Conservation (phyloP, 2,797 vertebrate genomes). For the Muscicapa striata region DNA sequence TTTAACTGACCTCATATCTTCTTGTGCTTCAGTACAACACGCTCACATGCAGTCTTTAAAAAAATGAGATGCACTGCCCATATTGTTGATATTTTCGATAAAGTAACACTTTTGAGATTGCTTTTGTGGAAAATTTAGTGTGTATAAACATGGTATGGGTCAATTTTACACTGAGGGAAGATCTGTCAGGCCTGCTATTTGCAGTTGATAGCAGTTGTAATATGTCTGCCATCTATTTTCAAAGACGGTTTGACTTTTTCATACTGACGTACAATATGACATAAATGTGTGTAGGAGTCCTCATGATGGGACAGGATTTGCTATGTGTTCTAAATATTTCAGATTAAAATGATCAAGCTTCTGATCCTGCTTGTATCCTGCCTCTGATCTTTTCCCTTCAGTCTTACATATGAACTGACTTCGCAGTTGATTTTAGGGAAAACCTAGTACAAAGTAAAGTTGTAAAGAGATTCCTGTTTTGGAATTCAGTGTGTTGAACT, state of each 20-base stretch:
- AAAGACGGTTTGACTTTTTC: background rate
- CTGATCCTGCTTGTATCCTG: background rate
- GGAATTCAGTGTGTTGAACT: background rate
- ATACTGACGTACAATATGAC: background rate
- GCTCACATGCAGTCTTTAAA: background rate
- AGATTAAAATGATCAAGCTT: background rate
- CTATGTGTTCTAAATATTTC: background rate
- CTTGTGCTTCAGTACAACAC: background rate
- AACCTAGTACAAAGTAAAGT: background rate
- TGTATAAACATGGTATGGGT: background rate
- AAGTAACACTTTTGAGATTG: background rate
- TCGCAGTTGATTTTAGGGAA: background rate
- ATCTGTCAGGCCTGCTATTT: background rate
- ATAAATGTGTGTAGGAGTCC: background rate
- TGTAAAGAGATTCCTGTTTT: background rate
- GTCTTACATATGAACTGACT: background rate
- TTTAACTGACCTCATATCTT: background rate
- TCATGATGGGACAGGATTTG: background rate
- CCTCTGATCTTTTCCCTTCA: background rate
- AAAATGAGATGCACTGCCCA: rapidly evolving
- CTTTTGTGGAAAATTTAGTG: background rate
- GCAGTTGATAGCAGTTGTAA: background rate
- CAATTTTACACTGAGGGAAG: background rate
- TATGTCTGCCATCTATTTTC: background rate
- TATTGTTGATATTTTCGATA: background rate